phyloP scores from a whole-genome alignment of 2,113 vertebrate genomes.

The Donacobius atricapilla region DNA sequence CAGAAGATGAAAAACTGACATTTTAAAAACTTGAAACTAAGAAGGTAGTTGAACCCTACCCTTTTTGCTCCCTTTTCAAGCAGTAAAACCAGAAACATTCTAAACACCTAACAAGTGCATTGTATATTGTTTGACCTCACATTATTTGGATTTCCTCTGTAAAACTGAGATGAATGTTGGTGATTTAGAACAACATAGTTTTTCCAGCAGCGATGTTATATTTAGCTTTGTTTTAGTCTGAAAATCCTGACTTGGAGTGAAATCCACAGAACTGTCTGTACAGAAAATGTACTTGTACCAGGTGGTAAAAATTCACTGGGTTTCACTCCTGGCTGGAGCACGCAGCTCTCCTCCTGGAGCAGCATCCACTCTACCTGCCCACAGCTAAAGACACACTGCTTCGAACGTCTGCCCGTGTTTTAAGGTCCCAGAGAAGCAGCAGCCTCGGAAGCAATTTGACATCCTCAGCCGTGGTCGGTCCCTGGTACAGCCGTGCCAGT shows the following conservation, averaged over 20 bases:
- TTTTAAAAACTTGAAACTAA: neutral
- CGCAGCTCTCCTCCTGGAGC: neutral
- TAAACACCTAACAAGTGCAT: neutral
- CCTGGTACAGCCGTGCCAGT: fast-evolving
- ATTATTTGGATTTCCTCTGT: neutral
- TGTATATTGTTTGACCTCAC: neutral
- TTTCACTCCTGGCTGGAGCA: neutral
- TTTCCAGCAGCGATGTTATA: neutral
- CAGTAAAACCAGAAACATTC: neutral
- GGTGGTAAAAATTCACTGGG: neutral
- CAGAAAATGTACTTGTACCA: neutral
- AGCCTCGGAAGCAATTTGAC: neutral
- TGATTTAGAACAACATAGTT: neutral
- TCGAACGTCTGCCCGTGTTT: neutral
- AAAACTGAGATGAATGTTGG: neutral
- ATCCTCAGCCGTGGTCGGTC: neutral
- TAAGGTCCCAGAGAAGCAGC: neutral
- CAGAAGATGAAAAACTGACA: neutral
- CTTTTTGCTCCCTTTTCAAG: neutral
- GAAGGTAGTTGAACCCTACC: neutral
- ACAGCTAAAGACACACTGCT: neutral
- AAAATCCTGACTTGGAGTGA: neutral
- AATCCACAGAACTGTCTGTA: neutral
- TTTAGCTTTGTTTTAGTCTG: neutral
- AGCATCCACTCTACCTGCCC: neutral